Evolutionary conservation across 2,797 vertebrate genomes (phyloP), one percentile per base, ranked within the genome.

Genomic region (Etheostoma perlongum): DNA sequence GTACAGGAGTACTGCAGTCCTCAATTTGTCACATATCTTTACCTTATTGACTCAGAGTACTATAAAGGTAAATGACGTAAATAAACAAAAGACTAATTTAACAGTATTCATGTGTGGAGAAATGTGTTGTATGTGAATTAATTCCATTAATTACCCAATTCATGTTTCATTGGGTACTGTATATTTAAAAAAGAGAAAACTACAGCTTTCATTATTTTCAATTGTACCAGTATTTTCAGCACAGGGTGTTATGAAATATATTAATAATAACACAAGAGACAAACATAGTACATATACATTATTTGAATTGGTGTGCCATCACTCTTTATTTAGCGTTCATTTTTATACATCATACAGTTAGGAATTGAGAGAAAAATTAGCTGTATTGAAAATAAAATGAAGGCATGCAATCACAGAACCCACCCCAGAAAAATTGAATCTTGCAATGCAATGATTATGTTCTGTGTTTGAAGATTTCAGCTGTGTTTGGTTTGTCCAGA

Each of bases 331-430:
- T 85, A 80, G 81, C 67, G 81, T 88, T 90, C 69, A 81, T 82
- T 91, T 83, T 89, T 74, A 90, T 86, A 86, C 85, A 92, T 78
- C 76, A 92, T 85, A 93, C 75, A 90, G 76, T 78, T 81, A 78
- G 76, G 72, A 86, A 76, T 83, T 85, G 63, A 76, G 46, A 66
- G 33, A 80, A 84, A 84, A 58, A 81, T 55, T 30, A 64, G 25
- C 25, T 68, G 40, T 58, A 36, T 63, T 76, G 16, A 71, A 58
- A 53, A 30, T 66, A 86, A 65, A 85, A 76, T 74, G 54, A 40
- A 83, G 60, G 40, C 61, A 84, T 81, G 64, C 52, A 73, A 51
- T 61, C 54, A 75, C n/a, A 72, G 18, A 76, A n/a, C 27, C 42
- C 21, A 36, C 33, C 25, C 21, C 25, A 58, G 47, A 53, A 16